phyloP scores from a whole-genome alignment of 2,888 invertebrate species.

The Lobophora halterata region DNA sequence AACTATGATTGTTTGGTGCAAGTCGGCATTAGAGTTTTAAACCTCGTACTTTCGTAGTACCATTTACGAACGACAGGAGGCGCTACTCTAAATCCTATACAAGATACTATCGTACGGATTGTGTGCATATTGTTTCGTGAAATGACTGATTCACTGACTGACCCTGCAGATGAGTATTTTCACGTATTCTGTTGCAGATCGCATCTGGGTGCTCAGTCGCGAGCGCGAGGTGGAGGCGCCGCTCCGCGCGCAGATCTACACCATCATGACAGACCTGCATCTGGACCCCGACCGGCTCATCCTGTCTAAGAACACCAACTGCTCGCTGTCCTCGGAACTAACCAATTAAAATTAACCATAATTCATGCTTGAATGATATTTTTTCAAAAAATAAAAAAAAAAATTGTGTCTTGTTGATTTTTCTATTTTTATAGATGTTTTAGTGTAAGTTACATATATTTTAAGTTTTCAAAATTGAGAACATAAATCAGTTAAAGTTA shows the following conservation, averaged over 20 bases:
- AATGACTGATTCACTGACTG: too few species aligned
- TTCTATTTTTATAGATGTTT: conserved; percentile 39
- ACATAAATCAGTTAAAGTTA: conserved; percentile 2
- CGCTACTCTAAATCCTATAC: too few species aligned
- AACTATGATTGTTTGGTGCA: too few species aligned
- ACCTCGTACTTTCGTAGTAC: too few species aligned
- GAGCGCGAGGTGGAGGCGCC: conserved; percentile 83
- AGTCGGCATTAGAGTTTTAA: too few species aligned
- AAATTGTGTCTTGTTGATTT: not conserved
- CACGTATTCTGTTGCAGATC: conserved; percentile 72
- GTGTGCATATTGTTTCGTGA: too few species aligned
- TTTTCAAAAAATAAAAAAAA: too few species aligned
- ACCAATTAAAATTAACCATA: conserved; percentile 27
- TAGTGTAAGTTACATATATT: too few species aligned
- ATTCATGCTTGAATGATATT: not conserved
- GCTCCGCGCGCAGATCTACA: conserved; percentile 84
- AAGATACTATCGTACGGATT: too few species aligned
- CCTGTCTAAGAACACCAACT: conserved; percentile 85
- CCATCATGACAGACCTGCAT: conserved; percentile 78
- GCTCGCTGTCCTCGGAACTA: conserved; percentile 47
- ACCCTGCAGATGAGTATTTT: too few species aligned
- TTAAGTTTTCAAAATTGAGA: conserved; percentile 1
- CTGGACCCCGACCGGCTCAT: conserved; percentile 86
- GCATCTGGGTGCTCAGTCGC: conserved; percentile 87
- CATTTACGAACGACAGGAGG: too few species aligned